A percentile compares a stretch with the other conserved stretches of the same genome.
Conservation (phyloP, 2,888 invertebrate species). For the Agrotis segetum region DNA sequence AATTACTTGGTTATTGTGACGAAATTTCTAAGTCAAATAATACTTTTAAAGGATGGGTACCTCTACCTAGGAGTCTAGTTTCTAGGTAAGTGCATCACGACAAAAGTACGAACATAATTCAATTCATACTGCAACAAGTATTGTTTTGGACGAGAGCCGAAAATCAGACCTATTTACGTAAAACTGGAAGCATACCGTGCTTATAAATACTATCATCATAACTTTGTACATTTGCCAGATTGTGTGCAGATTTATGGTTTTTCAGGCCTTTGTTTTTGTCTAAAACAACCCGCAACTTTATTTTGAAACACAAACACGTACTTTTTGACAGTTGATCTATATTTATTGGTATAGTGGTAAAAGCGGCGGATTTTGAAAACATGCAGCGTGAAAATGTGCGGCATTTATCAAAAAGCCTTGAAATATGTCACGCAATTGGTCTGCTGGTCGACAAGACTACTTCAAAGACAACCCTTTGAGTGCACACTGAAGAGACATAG, state of each 20-base stretch:
- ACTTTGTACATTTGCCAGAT: conserved; percentile 48
- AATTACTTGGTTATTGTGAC: conserved; percentile 8
- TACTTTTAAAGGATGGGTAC: background rate
- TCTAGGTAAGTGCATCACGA: conserved; percentile 23
- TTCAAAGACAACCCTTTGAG: conserved; percentile 47
- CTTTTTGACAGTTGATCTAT: background rate
- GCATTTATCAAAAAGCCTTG: background rate
- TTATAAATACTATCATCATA: conserved; percentile 37
- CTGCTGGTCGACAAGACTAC: conserved; percentile 12
- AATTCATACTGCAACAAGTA: conserved; percentile 48
- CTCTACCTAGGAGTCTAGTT: background rate
- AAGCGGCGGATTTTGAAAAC: background rate
- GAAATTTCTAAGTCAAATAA: background rate
- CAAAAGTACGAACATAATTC: conserved; percentile 15
- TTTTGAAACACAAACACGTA: conserved; percentile 4
- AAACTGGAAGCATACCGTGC: conserved; percentile 45
- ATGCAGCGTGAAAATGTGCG: background rate
- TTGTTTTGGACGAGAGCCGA: conserved; percentile 60
- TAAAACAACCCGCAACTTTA: conserved; percentile 5
- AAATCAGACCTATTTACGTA: conserved; percentile 51
- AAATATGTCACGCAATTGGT: conserved; percentile 21
- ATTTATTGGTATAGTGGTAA: conserved; percentile 6
- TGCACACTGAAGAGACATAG: conserved; percentile 35
- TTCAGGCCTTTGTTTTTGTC: conserved; percentile 22
- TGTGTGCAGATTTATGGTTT: conserved; percentile 23